Percentiles rank a stretch among this genome's conserved stretches.
These are phyloP conservation scores for Cisticola juncidis DNA, from an alignment of 2,113 vertebrate species.

Conservation along the genomic window DNA sequence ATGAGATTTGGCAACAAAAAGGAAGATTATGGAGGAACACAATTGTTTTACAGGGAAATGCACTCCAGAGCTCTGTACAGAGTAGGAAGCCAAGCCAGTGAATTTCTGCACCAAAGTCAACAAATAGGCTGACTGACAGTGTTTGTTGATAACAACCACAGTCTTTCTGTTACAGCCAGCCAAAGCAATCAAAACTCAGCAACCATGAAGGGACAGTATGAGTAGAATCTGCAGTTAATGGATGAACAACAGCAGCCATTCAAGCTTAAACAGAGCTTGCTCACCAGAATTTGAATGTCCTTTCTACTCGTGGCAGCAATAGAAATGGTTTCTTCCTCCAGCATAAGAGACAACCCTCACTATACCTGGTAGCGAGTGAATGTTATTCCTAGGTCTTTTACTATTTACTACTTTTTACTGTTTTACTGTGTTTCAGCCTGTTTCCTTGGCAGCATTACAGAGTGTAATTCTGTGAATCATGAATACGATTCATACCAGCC, in stretches of 20 bases:
- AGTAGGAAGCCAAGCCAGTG: constrained; percentile 18
- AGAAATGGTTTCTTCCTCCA: neutral
- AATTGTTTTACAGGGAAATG: neutral
- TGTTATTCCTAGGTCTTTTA: neutral
- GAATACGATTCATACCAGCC: constrained; percentile 50
- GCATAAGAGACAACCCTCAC: neutral
- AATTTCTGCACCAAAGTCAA: constrained; percentile 53
- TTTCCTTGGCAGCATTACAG: constrained; percentile 2
- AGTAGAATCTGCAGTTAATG: constrained; percentile 26
- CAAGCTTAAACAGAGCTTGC: neutral
- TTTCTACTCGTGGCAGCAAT: neutral
- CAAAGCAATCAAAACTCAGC: constrained; percentile 56
- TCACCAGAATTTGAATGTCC: constrained; percentile 10
- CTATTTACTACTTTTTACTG: neutral
- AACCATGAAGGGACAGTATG: constrained; percentile 45
- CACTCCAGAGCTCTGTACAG: neutral
- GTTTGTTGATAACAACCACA: constrained; percentile 40
- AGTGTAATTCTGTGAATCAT: neutral
- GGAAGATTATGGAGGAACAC: neutral
- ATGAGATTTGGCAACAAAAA: neutral
- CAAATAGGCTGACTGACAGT: constrained; percentile 43
- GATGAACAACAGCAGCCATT: neutral
- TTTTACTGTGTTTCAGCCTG: neutral
- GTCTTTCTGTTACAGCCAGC: constrained; percentile 24
- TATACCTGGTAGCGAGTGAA: neutral